Conservation (phyloP, 92 coral and sea anemone genomes). For the Bergia puertoricense region DNA sequence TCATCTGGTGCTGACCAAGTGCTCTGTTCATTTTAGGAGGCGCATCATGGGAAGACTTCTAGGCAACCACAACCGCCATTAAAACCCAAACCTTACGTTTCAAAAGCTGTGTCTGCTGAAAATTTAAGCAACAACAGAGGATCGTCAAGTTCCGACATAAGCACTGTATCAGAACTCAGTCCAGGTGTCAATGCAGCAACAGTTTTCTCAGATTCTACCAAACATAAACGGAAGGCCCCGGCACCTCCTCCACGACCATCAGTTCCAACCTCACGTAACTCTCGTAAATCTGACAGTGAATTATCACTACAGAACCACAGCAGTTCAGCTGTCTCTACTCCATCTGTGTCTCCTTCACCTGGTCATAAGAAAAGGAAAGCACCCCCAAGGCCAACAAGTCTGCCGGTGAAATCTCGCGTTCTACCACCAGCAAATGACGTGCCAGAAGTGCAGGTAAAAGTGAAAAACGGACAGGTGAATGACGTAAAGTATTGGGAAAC, state of each 20-base stretch:
- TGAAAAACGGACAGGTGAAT: background rate
- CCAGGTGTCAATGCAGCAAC: background rate
- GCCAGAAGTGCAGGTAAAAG: background rate
- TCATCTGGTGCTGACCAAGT: background rate
- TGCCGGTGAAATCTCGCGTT: slow-evolving; percentile 8
- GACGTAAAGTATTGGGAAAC: background rate
- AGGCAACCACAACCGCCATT: slow-evolving; percentile 12
- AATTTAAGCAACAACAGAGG: slow-evolving; percentile 3
- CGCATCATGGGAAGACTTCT: background rate
- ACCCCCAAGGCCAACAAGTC: slow-evolving; percentile 35
- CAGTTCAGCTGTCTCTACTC: background rate
- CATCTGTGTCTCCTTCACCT: slow-evolving; percentile 20
- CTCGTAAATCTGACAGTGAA: slow-evolving; percentile 13
- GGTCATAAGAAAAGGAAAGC: slow-evolving; percentile 30
- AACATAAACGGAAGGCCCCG: slow-evolving; percentile 34
- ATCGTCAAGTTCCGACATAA: background rate
- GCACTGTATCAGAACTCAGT: background rate
- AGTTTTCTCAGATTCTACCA: slow-evolving; percentile 23
- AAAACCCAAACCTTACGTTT: slow-evolving; percentile 21
- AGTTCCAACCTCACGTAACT: background rate
- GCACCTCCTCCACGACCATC: slow-evolving; percentile 33
- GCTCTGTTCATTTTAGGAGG: background rate
- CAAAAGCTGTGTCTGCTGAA: slow-evolving; percentile 27
- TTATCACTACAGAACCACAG: slow-evolving; percentile 1
- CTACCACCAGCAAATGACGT: background rate